Base-by-base conservation (phyloP, 2,797 vertebrate genomes). In the Muscicapa comitata region DNA sequence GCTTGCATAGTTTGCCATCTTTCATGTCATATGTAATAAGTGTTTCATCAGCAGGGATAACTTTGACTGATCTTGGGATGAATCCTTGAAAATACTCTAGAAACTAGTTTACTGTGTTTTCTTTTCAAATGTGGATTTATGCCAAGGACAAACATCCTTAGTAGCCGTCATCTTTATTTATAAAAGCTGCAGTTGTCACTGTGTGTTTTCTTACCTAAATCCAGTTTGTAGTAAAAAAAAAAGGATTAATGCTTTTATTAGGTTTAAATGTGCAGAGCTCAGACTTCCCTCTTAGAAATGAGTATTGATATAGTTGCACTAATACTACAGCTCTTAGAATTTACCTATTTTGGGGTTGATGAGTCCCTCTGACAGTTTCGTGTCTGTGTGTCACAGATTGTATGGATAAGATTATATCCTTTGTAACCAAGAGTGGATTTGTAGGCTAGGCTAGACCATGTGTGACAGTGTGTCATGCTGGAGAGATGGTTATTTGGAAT, bases 281-380 rank as follows among this genome's bases (percentile, higher is more conserved):
- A 57, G 62, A 26, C 45, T 72, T 90, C 25, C 14, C 40, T 66
- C 23, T 59, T 26, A 11, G 25, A 45, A 42, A 59, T 28, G 19
- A 48, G 26, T 24, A 38, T 1, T 48, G 40, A 12, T 47, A 11
- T 0, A 25, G 23, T 31, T 92, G 43, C 54, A 31, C 4, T 81
- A 53, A 28, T 54, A 31, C 19, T 68, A 16, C 42, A 75, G 14
- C 54, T 84, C 38, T 66, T 48, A 28, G 0, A 68, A 4, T 59
- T 48, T 26, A 13, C 21, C n/a, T 55, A 0, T 20, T 85, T 58
- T 3, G 10, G 18, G 31, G 8, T 35, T 0, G 0, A 2, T 9
- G 65, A 17, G 35, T 57, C 51, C 43, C 66, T 87, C 25, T 51
- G 63, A 9, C 10, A 20, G 15, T 75, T 84, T 47, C 82, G 26